These are phyloP conservation scores for Andricus quercusramuli DNA, from an alignment of 2,888 invertebrate species.

Conservation along the genomic window DNA sequence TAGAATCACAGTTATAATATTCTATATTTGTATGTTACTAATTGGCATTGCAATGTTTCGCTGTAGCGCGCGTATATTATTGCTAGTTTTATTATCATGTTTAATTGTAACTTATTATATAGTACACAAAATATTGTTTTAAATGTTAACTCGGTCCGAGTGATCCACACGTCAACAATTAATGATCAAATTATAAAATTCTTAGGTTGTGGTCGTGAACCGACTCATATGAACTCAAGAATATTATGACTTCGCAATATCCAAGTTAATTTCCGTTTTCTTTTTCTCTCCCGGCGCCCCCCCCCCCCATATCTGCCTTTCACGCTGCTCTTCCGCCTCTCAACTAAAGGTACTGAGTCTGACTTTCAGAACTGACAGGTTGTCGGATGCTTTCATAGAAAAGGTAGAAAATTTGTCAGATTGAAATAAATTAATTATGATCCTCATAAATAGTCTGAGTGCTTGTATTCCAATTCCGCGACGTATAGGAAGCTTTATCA, in stretches of 20 bases:
- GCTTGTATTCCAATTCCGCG: background rate
- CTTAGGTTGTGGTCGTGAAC: no score
- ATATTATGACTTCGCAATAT: slow-evolving; percentile 3
- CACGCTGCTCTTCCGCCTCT: slow-evolving; percentile 1
- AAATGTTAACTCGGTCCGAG: no score
- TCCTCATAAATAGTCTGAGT: background rate
- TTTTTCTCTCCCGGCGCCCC: no score
- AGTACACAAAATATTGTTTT: no score
- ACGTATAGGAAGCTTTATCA: background rate
- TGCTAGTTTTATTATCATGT: no score
- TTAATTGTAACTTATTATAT: no score
- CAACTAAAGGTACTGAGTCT: background rate
- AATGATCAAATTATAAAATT: no score
- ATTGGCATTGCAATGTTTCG: no score
- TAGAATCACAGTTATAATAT: no score
- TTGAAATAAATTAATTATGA: background rate
- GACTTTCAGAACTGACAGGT: slow-evolving; percentile 15
- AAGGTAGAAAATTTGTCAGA: background rate
- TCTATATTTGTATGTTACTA: no score
- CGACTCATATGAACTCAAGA: background rate
- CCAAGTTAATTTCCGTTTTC: slow-evolving; percentile 17
- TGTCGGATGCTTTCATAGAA: slow-evolving; percentile 15
- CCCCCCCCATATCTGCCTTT: background rate
- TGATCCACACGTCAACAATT: no score
- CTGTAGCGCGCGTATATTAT: no score